A percentile compares a stretch with the other conserved stretches of the same genome.
Conservation (phyloP, 2,113 vertebrate genomes). For the Heterotilapia buettikoferi region DNA sequence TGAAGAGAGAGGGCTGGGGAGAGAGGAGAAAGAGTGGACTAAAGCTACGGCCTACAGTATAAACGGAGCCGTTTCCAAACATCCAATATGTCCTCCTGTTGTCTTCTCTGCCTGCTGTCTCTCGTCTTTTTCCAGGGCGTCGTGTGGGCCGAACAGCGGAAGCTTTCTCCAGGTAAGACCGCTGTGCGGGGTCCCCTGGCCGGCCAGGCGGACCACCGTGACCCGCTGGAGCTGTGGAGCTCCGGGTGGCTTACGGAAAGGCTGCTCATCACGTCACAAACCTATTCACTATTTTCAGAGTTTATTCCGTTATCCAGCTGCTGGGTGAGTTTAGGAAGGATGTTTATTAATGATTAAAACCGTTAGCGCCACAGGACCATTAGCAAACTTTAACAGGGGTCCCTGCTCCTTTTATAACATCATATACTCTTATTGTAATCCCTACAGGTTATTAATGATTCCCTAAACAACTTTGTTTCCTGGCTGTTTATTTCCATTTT, state of each 20-base stretch:
- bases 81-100: neutral
- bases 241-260: neutral
- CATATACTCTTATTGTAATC: accelerated
- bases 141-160: slow-evolving; percentile 20
- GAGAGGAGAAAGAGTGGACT: neutral
- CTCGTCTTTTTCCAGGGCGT: neutral
- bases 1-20: neutral
- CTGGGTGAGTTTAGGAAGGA: neutral
- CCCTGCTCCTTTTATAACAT: accelerated
- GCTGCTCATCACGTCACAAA: neutral
- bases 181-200: neutral
- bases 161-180: slow-evolving; percentile 55
- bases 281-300: accelerated
- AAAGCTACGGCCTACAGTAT: neutral
- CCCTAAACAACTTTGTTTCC: neutral
- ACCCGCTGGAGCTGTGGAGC: neutral
- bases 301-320: neutral
- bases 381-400: neutral
- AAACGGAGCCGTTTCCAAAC: neutral
- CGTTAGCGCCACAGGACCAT: neutral
- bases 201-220: slow-evolving; percentile 9
- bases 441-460: accelerated
- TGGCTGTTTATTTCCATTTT: accelerated
- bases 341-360: neutral
- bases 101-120: neutral